Base-by-base conservation (phyloP, 2,888 invertebrate species). In the Blomia tropicalis region DNA sequence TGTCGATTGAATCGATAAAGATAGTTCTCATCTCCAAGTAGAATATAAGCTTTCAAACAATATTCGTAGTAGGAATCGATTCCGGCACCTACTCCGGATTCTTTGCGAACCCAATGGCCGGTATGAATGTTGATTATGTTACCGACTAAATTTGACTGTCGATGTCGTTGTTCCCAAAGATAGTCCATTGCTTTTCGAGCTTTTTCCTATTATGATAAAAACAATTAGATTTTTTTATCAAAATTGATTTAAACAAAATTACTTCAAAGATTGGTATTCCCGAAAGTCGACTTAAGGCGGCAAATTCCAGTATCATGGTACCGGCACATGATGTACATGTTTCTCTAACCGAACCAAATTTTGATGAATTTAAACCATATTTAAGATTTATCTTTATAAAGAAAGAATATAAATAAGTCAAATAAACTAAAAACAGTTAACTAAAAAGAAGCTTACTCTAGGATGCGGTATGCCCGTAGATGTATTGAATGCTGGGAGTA, bases 21-120 rank as follows among this genome's bases (percentile, higher is more conserved):
- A 74, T 95, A 96, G 68, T 85, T 85, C 70, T 90, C 88, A 72
- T 98, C 95, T 5, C 79, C 77, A 7, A 98, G 79, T 61, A 98
- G 78, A 67, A 98, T 89, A 75, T 96, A 98, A 0, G 93, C 92
- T 75, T 98, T 98, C 31, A 98, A 80, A 67, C 92, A 87, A 75
- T 98, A 98, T 75, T 98, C 96, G 72, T 96, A 98, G 75, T 98
- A 98, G 0, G 93, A 93, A 76, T 98, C 96, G 69, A 96, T 93
- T 29, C 96, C 96, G 17, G 96, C 96, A n/a, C 96, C 96, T 5
- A 98, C 90, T 1, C 96, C 93, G 1, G 92, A 88, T 74, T 96
- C 95, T 70, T 92, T 81, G 53, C 96, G 79, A 4, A 95, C 84
- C 96, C 96, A 98, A 75, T 95, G 92, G 0, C 96, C 96, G 2